Evolutionary conservation across 2,888 invertebrate genomes (phyloP), one percentile per base, ranked within the genome.

Genomic region (Ganaspis brasiliensis): DNA sequence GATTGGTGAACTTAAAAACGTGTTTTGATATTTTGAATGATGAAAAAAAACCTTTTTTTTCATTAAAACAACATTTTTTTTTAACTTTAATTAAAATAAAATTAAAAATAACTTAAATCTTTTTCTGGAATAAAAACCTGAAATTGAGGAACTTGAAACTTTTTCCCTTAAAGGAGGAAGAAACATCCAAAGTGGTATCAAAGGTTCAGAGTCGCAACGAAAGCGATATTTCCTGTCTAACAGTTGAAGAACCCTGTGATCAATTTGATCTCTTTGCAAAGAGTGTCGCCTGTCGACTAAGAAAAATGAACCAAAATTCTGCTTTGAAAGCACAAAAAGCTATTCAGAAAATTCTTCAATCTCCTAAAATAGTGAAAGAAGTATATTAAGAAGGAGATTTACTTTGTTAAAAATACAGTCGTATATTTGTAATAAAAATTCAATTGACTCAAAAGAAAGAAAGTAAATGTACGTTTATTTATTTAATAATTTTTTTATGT

Each of bases 221-320:
- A n/a, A 67, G 67, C 67, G 67, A 67, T 45, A 67, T 67, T 24
- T 77, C 75, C 14, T 61, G 24, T 55, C 57, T 72, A 55, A 77
- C 77, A 35, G 67, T 19, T 12, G 74, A 61, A 31, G 75, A 59
- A 56, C 75, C 79, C 70, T 79, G 72, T 52, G 83, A 86, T 52
- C 78, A 75, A 45, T 84, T 82, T 57, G 84, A 87, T 52, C 75
- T 81, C 19, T 88, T 87, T 72, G 83, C 80, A 0, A 81, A 52
- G 55, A 78, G 73, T 31, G 78, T 85, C 6, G 82, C 82, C 35
- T 72, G 72, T 59, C 81, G 76, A 45, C 75, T 85, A 79, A 82
- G 80, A 52, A 81, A 75, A 72, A 81, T 86, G 81, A 76, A 77
- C 21, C 59, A 75, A 24, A 73, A 73, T 14, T 35, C 72, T 0